Conservation (phyloP, 35 echinoderm and acorn worm genomes). For the Apostichopus californicus region DNA sequence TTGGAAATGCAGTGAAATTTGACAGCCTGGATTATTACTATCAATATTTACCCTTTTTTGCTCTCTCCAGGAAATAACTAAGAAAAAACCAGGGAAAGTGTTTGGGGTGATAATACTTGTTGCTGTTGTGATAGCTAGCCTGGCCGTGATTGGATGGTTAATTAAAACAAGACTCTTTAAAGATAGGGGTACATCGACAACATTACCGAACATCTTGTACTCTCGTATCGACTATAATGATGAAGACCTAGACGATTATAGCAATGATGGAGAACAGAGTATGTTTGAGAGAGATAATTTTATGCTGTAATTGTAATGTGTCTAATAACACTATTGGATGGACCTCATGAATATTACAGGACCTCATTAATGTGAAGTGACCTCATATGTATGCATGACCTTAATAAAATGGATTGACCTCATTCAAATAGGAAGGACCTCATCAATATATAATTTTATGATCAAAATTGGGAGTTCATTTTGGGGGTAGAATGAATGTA, state of each 20-base stretch:
- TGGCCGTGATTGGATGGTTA: neutral
- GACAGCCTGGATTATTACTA: neutral
- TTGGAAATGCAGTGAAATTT: too few relatives aligned
- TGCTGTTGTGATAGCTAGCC: neutral
- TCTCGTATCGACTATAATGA: neutral
- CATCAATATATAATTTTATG: too few relatives aligned
- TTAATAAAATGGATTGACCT: too few relatives aligned
- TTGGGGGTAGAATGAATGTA: too few relatives aligned
- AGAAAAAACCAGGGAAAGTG: neutral
- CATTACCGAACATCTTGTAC: neutral
- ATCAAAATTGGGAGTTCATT: too few relatives aligned
- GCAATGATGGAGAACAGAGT: neutral
- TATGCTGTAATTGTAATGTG: too few relatives aligned
- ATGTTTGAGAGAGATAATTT: constrained; percentile 14
- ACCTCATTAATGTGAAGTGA: too few relatives aligned
- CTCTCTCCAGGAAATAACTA: neutral
- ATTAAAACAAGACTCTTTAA: constrained; percentile 7
- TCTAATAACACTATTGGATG: too few relatives aligned
- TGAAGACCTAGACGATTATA: constrained; percentile 23
- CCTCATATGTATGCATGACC: too few relatives aligned
- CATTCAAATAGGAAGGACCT: too few relatives aligned
- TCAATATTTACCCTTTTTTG: neutral
- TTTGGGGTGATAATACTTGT: constrained; percentile 5
- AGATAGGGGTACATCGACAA: neutral
- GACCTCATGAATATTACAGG: too few relatives aligned